Conservation (phyloP, 2,888 invertebrate genomes). For the Pelosia muscerda region DNA sequence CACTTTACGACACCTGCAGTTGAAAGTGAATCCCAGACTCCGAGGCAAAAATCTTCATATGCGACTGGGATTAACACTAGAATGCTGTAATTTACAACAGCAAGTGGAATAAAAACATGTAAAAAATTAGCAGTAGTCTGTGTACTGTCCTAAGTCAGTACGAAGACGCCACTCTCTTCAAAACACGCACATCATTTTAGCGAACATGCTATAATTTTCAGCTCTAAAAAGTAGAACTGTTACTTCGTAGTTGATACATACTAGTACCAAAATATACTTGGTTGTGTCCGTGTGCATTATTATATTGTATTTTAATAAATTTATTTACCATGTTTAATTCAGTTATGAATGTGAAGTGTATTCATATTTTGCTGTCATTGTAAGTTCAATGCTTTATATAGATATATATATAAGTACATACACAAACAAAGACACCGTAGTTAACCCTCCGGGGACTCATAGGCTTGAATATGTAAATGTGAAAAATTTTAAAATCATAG, state of each 20-base stretch:
- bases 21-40: too few relatives aligned
- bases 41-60: too few relatives aligned
- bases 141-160: not conserved
- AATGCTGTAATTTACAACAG: too few relatives aligned
- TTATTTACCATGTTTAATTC: slow-evolving; percentile 5
- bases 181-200: slow-evolving; percentile 56
- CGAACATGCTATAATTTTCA: slow-evolving; percentile 60
- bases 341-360: slow-evolving; percentile 54
- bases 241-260: slow-evolving; percentile 35
- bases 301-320: slow-evolving; percentile 20
- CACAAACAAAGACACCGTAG: too few relatives aligned
- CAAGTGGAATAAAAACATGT: too few relatives aligned
- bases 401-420: too few relatives aligned
- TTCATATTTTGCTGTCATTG: slow-evolving; percentile 52
- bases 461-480: too few relatives aligned
- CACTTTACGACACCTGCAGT: too few relatives aligned
- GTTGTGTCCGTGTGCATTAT: slow-evolving; percentile 47
- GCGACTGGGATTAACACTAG: too few relatives aligned
- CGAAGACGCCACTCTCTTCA: not conserved
- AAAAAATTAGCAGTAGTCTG: not conserved
- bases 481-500: too few relatives aligned
- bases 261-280: slow-evolving; percentile 52
- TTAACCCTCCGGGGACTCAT: too few relatives aligned
- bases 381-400: slow-evolving; percentile 52
- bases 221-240: slow-evolving; percentile 51